Base-by-base conservation (phyloP, 2,888 invertebrate species). In the Eupithecia exiguata region DNA sequence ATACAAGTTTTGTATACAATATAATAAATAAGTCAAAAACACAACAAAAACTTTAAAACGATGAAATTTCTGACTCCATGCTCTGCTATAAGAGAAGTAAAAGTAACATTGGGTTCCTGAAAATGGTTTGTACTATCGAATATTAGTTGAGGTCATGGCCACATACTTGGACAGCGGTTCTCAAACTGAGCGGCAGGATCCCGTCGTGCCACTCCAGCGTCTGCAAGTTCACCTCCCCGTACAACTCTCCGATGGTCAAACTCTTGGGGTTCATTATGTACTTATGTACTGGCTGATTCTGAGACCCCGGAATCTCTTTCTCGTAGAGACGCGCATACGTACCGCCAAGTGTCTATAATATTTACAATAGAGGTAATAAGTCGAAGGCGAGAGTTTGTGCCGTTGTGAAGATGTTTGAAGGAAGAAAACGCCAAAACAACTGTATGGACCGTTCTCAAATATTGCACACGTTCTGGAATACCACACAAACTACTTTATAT, bases 161-260 rank as follows among this genome's bases (percentile, higher is more conserved):
- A 61, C 61, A 62, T 84, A 92, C 94, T 84, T 92, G 92, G 0
- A 94, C 94, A 71, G 94, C 94, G 7, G 92, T 93, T 71, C 94
- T 86, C 49, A 94, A 84, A 58, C 92, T 86, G 6, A 94, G 84
- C 1, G 94, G 98, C 87, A 98, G 95, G 0, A 98, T 95, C 0
- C 98, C 98, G 87, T 98, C 98, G 82, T 96, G 96, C 98, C 98
- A 98, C 89, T 98, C 98, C 80, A 98, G 92, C 0, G 98, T 98
- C 80, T 97, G 95, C 16, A 96, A 92, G 89, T 98, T 97, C 0
- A 98, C 96, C 87, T 97, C 97, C 0, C 98, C 98, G 82, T 98
- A 98, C 18, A 98, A 90, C 89, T 98, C 98, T 25, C 98, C 98
- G 85, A 98, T 97, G 0, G 96, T 96, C 16, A 98, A 96, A 46